Base-by-base conservation (phyloP, 2,888 invertebrate species). In the Polymixis flavicincta region DNA sequence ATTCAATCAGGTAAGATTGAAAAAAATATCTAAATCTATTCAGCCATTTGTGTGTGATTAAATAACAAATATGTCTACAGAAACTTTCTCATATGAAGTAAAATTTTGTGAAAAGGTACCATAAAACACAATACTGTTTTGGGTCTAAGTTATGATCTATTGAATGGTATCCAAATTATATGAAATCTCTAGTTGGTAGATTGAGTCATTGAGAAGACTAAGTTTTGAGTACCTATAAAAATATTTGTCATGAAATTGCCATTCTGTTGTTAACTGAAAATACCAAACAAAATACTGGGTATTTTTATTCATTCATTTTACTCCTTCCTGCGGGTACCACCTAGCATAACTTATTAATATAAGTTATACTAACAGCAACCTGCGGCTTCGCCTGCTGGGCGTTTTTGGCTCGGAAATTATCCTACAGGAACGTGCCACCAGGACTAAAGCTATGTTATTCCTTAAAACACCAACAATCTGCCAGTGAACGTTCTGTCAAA, bases 1-100 rank as follows among this genome's bases (percentile, higher is more conserved):
- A 80, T 80, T 74, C 13, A 80, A 72, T 57, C 77, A 79, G 72
- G 79, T 78, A 76, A 5, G 17, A 37, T 42, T 52, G 1, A 52
- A 22, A n/a, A 61, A 28, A 28, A 48, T 6, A 42, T 4, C 8
- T 6, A 32, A n/a, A 65, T 65, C 2, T 65, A 3, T 32, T 48
- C 25, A 48, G 6, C 13, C 14, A 19, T 65, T n/a, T 25, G 32
- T 6, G 19, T 42, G 45, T 32, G n/a, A 48, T n/a, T 45, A 11
- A 68, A 9, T 45, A 45, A n/a, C 14, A 32, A n/a, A 65, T 1
- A 9, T n/a, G n/a, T n/a, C n/a, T n/a, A 8, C 28, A 8, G 0
- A 48, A 64, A 28, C 6, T 59, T 68, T 60, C 42, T 45, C 1
- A 50, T 50, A 14, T 65, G 32, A 17, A 52, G 3, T 3, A 11